Base-by-base conservation (phyloP, 2,888 invertebrate genomes). In the Phymatocera aterrima region DNA sequence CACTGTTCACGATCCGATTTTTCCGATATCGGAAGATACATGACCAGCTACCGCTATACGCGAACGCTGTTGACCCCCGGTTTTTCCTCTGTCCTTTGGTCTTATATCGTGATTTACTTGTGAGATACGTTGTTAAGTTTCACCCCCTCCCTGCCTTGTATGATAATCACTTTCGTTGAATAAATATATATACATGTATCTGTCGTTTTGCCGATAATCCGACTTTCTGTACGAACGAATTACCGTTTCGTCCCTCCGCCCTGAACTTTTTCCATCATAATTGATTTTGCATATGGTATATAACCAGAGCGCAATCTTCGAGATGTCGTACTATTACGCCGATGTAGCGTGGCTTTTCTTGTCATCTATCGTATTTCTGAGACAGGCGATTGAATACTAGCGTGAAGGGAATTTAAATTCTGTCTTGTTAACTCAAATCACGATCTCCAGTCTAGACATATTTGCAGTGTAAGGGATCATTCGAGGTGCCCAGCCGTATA, bases 41-140 rank as follows among this genome's bases (percentile, higher is more conserved):
- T n/a, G n/a, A n/a, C n/a, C n/a, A n/a, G n/a, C n/a, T n/a, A 75
- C 10, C 24, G 15, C 31, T 34, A n/a, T 18, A n/a, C 51, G 15
- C 15, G 18, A 2, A 72, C 28, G 34, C 18, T 10, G 34, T n/a
- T 51, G 31, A n/a, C 51, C n/a, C n/a, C n/a, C 51, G 6, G 8
- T 15, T 68, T 43, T 24, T 40, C 21, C n/a, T 8, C 12, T 46
- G 15, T 1, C n/a, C n/a, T n/a, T n/a, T n/a, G n/a, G 60, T 12
- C 24, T 31, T 8, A 21, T 24, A 24, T 24, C 34, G 31, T 34
- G 72, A 34, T 43, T 34, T 8, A 48, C 34, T 43, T 18, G n/a
- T n/a, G n/a, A n/a, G n/a, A n/a, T 21, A 68, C 46, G 43, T 72
- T 34, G 72, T 72, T 72, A 72, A 72, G 72, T 72, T 72, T 72